Base-by-base conservation (phyloP, 37 sponge, comb jelly and placozoan genomes). In the Cliona cf. orientalis region DNA sequence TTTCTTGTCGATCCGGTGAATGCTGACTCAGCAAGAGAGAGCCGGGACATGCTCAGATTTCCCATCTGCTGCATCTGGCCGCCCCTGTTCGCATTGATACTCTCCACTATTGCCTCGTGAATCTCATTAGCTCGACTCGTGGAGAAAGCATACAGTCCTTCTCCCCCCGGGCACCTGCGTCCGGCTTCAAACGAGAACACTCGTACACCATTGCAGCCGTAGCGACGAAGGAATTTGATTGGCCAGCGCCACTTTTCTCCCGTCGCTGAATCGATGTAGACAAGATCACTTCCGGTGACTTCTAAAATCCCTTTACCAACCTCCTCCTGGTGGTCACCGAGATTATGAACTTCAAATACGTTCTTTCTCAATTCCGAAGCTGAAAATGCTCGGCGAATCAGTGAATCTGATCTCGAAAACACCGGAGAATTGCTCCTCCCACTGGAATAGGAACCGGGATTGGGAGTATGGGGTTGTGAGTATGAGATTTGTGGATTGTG, bases 121-220 rank as follows among this genome's bases (percentile, higher is more conserved):
- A 72, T 72, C 34, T 72, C 73, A 49, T 46, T 72, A 36, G 93
- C 93, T 57, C 69, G 63, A 28, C 72, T 66, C 4, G 90, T 77
- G 9, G 69, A 60, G 57, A 93, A 93, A 17, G 93, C 93, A 72
- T 89, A 93, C 37, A 88, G 39, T 23, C 93, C 93, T 40, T 89
- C 86, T 11, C 93, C 93, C 17, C 80, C 86, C 0, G 80, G 81
- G 79, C 86, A 93, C 80, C 88, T 91, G 28, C 89, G 55, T 19
- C 95, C 95, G 11, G 95, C 95, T 39, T 95, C 95, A 66, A 95
- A 91, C 23, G 89, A 89, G 72, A 95, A 95, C 7, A 91, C 75
- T 58, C 86, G 58, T n/a, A n/a, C n/a, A 3, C 79, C 78, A 45
- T 95, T 90, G 40, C 86, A 95, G 3, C 90, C 95, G 57, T 95